Conservation (phyloP, 2,888 invertebrate species). For the Perizoma flavofasciatum region DNA sequence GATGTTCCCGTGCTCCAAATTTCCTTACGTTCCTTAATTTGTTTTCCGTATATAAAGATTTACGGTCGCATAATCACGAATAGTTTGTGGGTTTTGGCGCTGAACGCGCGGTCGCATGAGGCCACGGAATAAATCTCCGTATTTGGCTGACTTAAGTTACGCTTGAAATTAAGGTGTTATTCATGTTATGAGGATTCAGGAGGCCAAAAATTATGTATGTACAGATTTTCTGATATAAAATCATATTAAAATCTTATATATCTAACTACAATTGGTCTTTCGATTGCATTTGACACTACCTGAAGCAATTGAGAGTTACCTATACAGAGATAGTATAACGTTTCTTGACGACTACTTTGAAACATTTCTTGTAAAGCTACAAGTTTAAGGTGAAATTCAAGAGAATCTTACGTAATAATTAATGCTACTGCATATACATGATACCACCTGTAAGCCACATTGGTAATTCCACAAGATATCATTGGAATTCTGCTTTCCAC, state of each 20-base stretch:
- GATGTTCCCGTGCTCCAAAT: too few species aligned
- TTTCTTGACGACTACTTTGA: background rate
- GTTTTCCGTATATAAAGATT: background rate
- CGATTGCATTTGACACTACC: too few species aligned
- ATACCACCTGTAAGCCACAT: constrained; percentile 44
- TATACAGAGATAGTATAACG: too few species aligned
- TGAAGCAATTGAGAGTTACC: too few species aligned
- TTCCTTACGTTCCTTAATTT: too few species aligned
- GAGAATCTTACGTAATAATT: constrained; percentile 44
- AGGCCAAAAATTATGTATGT: too few species aligned
- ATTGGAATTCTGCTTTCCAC: constrained; percentile 50
- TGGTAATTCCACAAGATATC: constrained; percentile 42
- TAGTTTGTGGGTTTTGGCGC: constrained; percentile 32
- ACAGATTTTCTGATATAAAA: too few species aligned
- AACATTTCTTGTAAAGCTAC: constrained; percentile 22
- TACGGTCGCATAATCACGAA: background rate
- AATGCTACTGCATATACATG: constrained; percentile 40
- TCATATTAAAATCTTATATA: too few species aligned
- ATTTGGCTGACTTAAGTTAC: constrained; percentile 38
- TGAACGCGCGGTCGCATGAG: constrained; percentile 29
- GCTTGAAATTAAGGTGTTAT: too few species aligned
- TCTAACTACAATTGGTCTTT: too few species aligned
- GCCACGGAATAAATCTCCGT: constrained; percentile 42
- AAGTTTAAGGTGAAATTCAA: constrained; percentile 40
- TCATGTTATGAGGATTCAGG: too few species aligned